Percentiles rank a stretch among this genome's conserved stretches.
Conservation (phyloP, 2,113 vertebrate genomes). For the Tupaia tana region DNA sequence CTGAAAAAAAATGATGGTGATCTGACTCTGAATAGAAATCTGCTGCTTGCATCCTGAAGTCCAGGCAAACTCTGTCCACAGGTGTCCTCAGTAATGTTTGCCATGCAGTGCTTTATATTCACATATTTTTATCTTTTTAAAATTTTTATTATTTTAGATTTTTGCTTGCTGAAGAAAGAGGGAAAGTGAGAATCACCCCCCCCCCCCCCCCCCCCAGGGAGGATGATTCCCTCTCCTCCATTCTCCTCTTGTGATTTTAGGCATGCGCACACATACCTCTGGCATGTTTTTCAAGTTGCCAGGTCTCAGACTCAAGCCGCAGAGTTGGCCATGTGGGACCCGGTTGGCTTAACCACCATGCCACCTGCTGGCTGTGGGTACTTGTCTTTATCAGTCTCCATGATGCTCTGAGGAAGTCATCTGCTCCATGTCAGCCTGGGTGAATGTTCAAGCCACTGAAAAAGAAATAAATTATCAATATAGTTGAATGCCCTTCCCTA, state of each 20-base stretch:
- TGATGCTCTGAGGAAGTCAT: not conserved
- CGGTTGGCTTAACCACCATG: too few relatives aligned
- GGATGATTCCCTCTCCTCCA: too few relatives aligned
- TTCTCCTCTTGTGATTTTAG: too few relatives aligned
- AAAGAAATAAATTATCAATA: constrained; percentile 20
- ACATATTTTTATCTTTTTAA: not conserved
- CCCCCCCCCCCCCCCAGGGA: too few relatives aligned
- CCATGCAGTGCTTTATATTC: not conserved
- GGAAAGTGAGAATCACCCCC: too few relatives aligned
- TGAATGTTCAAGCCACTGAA: not conserved
- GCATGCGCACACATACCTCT: too few relatives aligned
- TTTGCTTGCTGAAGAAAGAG: too few relatives aligned
- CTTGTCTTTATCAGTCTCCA: not conserved
- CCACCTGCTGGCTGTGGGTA: too few relatives aligned
- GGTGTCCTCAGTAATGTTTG: not conserved
- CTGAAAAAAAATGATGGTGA: not conserved
- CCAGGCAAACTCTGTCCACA: not conserved
- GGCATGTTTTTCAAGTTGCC: too few relatives aligned
- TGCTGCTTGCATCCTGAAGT: not conserved
- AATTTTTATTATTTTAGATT: too few relatives aligned
- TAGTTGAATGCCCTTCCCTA: not conserved
- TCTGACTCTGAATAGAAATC: not conserved
- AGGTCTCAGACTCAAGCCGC: too few relatives aligned
- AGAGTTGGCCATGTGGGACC: too few relatives aligned
- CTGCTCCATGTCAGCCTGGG: not conserved